Base-by-base conservation (phyloP, 2,113 vertebrate genomes). In the Odocoileus hemionus region DNA sequence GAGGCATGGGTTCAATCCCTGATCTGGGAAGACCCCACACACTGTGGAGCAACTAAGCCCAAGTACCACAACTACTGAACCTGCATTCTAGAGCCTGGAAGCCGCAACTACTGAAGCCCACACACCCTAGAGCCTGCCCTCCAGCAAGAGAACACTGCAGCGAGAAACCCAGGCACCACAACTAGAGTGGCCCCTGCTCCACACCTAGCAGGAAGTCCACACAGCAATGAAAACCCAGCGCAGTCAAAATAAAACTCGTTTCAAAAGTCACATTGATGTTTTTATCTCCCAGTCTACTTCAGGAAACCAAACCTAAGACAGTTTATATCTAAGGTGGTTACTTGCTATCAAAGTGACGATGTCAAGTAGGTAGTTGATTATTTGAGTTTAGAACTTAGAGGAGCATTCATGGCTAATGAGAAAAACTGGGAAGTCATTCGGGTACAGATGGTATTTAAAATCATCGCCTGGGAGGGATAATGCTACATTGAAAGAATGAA, bases 211-310 rank as follows among this genome's bases (percentile, higher is more conserved):
- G 1, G 7, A 76, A 76, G 36, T 43, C 70, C 1, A 2, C 70
- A 26, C 23, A 7, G 70, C 36, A 26, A 4, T 76, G 70, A 76
- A 26, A 23, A 43, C 70, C 23, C 39, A 76, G 70, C 1, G 1
- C 12, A 15, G 70, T 13, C 12, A 43, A 25, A 13, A 76, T 15
- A 43, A 13, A 43, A 43, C 7, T 76, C n/a, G n/a, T 58, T 70
- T 43, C 4, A 52, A 93, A 86, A 76, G 25, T 14, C 55, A 94
- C 19, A 45, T 19, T 33, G 47, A 67, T 39, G 5, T 55, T 87
- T 86, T 67, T 79, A 50, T 88, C 84, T 92, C 47, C 26, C 36
- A 78, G 16, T 92, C 67, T 60, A 7, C 83, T 78, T 94, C 16
- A 5, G n/a, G 60, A 33, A 86, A 50, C 15, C 3, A n/a, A 76